Conservation (phyloP, 2,888 invertebrate genomes). For the Prosapia bicincta region DNA sequence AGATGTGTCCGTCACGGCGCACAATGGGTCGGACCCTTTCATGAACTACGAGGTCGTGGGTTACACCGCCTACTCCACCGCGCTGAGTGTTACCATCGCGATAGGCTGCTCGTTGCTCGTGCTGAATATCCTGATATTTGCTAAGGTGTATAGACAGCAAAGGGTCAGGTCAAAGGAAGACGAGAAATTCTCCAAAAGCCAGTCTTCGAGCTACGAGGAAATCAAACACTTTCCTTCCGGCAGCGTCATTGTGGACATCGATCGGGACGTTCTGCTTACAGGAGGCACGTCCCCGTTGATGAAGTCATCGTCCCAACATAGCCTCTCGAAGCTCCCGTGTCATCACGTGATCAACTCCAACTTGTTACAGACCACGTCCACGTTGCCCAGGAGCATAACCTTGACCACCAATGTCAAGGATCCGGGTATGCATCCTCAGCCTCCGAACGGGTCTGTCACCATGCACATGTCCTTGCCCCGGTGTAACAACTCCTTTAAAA, state of each 20-base stretch:
- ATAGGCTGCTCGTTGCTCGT: constrained; percentile 21
- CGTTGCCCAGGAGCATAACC: constrained; percentile 5
- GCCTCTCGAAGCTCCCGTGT: constrained; percentile 8
- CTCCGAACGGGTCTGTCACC: constrained; percentile 37
- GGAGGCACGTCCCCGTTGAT: constrained; percentile 17
- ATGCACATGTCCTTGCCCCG: constrained; percentile 41
- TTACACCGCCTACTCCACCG: constrained; percentile 15
- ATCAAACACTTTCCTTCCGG: constrained; percentile 27
- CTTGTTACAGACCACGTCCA: background rate
- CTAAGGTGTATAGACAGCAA: constrained; percentile 17
- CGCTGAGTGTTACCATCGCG: constrained; percentile 18
- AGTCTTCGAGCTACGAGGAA: constrained; percentile 44
- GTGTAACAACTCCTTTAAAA: background rate
- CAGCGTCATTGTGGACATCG: constrained; percentile 43
- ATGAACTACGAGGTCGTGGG: constrained; percentile 5
- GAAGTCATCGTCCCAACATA: constrained; percentile 9
- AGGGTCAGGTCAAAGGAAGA: background rate
- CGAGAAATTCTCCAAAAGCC: background rate
- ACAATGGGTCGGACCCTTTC: constrained; percentile 10
- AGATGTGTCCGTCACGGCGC: constrained; percentile 49
- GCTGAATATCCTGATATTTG: constrained; percentile 18
- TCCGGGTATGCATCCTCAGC: constrained; percentile 2
- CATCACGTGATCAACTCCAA: background rate
- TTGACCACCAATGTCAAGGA: background rate
- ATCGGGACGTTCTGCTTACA: constrained; percentile 49